phyloP scores from a whole-genome alignment of 30 jellyfish, hydroid and myxozoan genomes.

The Calvadosia cruxmelitensis region DNA sequence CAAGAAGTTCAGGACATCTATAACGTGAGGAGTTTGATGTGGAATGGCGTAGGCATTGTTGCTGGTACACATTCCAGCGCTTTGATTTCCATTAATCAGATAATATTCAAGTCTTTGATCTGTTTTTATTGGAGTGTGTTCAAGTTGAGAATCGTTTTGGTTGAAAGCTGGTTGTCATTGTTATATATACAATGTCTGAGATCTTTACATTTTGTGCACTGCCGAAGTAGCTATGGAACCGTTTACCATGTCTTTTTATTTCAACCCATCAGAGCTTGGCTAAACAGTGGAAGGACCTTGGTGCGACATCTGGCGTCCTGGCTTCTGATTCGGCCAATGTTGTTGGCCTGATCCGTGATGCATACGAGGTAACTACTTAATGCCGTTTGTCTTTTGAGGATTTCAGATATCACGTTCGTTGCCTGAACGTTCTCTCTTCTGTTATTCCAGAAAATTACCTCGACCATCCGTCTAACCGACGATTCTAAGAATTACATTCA shows the following conservation, averaged over 20 bases:
- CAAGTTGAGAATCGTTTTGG: too few relatives aligned
- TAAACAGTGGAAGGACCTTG: constrained; percentile 78
- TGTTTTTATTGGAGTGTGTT: too few relatives aligned
- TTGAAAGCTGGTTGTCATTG: too few relatives aligned
- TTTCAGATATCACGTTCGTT: too few relatives aligned
- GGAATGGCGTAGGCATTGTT: too few relatives aligned
- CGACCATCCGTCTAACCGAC: constrained; percentile 81
- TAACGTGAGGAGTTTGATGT: constrained; percentile 58
- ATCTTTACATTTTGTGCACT: too few relatives aligned
- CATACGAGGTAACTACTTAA: constrained; percentile 77
- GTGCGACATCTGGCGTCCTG: constrained; percentile 61
- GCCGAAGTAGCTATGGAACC: too few relatives aligned
- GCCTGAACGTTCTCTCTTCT: not conserved
- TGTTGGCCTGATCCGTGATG: constrained; percentile 53
- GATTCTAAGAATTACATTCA: constrained; percentile 38
- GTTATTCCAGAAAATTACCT: constrained; percentile 44
- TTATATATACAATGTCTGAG: too few relatives aligned
- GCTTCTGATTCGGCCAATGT: constrained; percentile 61
- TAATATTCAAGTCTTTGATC: too few relatives aligned
- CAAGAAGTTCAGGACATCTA: constrained; percentile 21
- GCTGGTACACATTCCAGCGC: too few relatives aligned
- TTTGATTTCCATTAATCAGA: too few relatives aligned
- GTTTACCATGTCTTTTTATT: not conserved
- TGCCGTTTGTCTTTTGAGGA: too few relatives aligned
- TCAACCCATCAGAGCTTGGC: constrained; percentile 42